Conservation (phyloP, 2,888 invertebrate genomes). For the Maniola hyperantus region DNA sequence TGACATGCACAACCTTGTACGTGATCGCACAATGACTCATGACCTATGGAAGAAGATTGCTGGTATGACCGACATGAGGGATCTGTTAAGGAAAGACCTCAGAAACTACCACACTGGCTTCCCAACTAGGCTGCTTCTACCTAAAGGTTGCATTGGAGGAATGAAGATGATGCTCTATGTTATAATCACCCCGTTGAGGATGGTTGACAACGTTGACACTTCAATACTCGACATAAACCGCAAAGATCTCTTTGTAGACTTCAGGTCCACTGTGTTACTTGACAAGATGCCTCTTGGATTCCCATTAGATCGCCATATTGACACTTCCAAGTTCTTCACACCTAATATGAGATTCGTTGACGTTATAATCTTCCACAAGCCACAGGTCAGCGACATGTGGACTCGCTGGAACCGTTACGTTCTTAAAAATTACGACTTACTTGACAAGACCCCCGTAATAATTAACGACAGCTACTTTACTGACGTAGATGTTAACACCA, state of each 20-base stretch:
- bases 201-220: conserved; percentile 67
- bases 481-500: conserved; percentile 56
- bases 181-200: conserved; percentile 81
- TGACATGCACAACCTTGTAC: conserved; percentile 85
- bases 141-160: conserved; percentile 87
- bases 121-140: conserved; percentile 87
- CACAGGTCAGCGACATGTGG: conserved; percentile 71
- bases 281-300: conserved; percentile 87
- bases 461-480: conserved; percentile 55
- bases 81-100: conserved; percentile 60
- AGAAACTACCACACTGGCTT: conserved; percentile 84
- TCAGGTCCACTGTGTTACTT: conserved; percentile 69
- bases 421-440: conserved; percentile 61
- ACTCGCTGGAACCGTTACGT: conserved; percentile 69
- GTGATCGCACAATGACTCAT: conserved; percentile 85
- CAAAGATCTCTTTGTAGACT: conserved; percentile 68
- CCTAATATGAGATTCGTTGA: conserved; percentile 87
- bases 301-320: conserved; percentile 87
- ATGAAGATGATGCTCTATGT: conserved; percentile 85
- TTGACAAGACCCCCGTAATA: conserved; percentile 55
- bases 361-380: conserved; percentile 85
- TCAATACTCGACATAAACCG: conserved; percentile 68
- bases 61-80: conserved; percentile 70
- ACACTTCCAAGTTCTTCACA: conserved; percentile 82
- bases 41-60: conserved; percentile 85